Base-by-base conservation (phyloP, 2,113 vertebrate genomes). In the Theristicus caerulescens region DNA sequence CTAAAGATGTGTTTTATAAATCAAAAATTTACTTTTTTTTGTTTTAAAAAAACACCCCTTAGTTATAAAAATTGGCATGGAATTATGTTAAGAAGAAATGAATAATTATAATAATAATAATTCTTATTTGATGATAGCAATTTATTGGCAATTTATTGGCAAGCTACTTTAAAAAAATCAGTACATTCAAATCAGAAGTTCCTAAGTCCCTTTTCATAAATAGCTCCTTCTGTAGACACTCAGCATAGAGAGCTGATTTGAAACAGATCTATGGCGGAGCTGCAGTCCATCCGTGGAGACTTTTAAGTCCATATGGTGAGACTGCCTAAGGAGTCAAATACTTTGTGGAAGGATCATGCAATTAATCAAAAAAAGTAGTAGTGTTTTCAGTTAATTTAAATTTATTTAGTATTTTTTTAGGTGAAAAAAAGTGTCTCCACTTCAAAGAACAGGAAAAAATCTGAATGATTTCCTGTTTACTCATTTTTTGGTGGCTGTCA, bases 251-350 rank as follows among this genome's bases (percentile, higher is more conserved):
- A 72, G 46, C 58, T 96, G 94, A 96, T 97, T 96, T 77, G 85
- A 96, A 97, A 93, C 96, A 96, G 94, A 92, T 88, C 93, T 61
- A 42, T 86, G 64, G 71, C 47, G 66, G 82, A 93, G 92, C 85
- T 96, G 90, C 92, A 96, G 93, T 91, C 91, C 91, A 82, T 88
- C 92, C 88, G 27, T 93, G 87, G 95, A 85, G 82, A 73, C 92
- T 94, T 96, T 85, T 13, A 96, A 94, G 92, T 85, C 92, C 96
- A 95, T 92, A 94, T 95, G 96, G 90, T 2, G 55, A 70, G 93
- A 92, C 88, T 96, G 93, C 95, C 82, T 93, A 88, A 96, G 92
- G 90, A 96, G 82, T 89, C 95, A 88, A 79, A 96, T 95, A 80
- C 86, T 96, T 96, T 97, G 85, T 80, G 82, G 82, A 88, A 81